phyloP scores from a whole-genome alignment of 2,797 vertebrate species.

The Gallinago nigripennis region DNA sequence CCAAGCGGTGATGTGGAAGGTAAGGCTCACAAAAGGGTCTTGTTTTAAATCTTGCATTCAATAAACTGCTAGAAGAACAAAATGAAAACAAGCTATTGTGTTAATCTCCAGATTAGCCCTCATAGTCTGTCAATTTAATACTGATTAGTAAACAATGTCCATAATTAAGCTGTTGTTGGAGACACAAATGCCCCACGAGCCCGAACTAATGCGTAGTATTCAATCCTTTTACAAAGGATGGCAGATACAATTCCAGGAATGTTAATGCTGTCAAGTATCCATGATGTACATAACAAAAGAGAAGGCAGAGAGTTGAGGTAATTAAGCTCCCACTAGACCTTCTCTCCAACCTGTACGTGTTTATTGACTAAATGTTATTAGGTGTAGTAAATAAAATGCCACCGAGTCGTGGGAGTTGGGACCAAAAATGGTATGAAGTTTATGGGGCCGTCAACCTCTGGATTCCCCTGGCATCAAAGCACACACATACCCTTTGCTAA shows the following conservation, averaged over 20 bases:
- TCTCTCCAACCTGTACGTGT: constrained; percentile 60
- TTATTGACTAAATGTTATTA: constrained; percentile 73
- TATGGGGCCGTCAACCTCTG: constrained; percentile 50
- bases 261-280: constrained; percentile 82
- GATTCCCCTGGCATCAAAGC: constrained; percentile 76
- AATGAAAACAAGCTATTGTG: constrained; percentile 79
- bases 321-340: constrained; percentile 69
- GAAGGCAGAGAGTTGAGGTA: constrained; percentile 71
- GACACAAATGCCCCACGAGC: constrained; percentile 77
- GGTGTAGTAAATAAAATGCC: constrained; percentile 72
- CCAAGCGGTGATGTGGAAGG: constrained; percentile 44
- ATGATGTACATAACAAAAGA: constrained; percentile 71
- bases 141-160: constrained; percentile 83
- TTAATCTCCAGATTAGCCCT: constrained; percentile 81
- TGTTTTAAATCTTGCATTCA: constrained; percentile 76
- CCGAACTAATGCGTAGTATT: constrained; percentile 76
- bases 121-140: constrained; percentile 76
- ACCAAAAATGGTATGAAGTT: constrained; percentile 34
- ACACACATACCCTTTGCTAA: constrained; percentile 66
- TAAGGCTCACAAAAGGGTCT: constrained; percentile 73
- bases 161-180: constrained; percentile 81
- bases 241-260: constrained; percentile 82
- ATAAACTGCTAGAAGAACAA: constrained; percentile 74
- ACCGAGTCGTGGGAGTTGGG: constrained; percentile 40
- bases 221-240: constrained; percentile 78